Base-by-base conservation (phyloP, 2,113 vertebrate genomes). In the Oenanthe oenanthe region DNA sequence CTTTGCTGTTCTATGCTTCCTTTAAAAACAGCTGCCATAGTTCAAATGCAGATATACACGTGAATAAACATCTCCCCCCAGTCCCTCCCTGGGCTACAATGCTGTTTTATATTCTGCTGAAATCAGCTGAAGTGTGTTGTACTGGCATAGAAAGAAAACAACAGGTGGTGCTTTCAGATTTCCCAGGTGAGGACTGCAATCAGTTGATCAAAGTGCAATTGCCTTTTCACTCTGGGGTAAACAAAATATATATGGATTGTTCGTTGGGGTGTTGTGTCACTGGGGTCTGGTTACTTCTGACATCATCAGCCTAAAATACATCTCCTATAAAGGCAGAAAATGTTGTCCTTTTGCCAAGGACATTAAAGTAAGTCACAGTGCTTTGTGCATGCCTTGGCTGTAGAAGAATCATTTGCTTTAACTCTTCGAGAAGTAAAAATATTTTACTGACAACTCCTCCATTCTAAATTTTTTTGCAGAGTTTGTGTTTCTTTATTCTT, bases 131-230 rank as follows among this genome's bases (percentile, higher is more conserved):
- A 96, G 73, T 94, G 87, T 97, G 86, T 92, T 91, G 92, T 62
- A 80, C 29, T 67, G 82, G 66, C 81, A 92, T 67, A 1, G 13
- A 93, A 94, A 95, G 92, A 95, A 97, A 97, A 96, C 97, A 98
- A 97, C 96, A 97, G 96, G 96, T 98, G 95, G 74, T 92, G 79
- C 96, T 93, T 96, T 97, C 90, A 96, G 86, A 97, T 97, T 97
- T 97, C 97, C 94, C 96, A 94, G 88, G 94, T 96, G 95, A 97
- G 86, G 60, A 86, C 88, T 81, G 86, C 89, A 97, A 88, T 97
- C 89, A 90, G 79, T 81, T 96, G 95, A 89, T 94, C 95, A 89
- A 90, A 70, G 47, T 76, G 79, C 83, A 94, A 87, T 95, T 96
- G 76, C 74, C 74, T 91, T 96, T 80, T 96, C 91, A 83, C 95